Percentiles rank a stretch among this genome's conserved stretches.
phyloP scores from a whole-genome alignment of 1,140 invertebrate species.

The Caerostris extrusa region DNA sequence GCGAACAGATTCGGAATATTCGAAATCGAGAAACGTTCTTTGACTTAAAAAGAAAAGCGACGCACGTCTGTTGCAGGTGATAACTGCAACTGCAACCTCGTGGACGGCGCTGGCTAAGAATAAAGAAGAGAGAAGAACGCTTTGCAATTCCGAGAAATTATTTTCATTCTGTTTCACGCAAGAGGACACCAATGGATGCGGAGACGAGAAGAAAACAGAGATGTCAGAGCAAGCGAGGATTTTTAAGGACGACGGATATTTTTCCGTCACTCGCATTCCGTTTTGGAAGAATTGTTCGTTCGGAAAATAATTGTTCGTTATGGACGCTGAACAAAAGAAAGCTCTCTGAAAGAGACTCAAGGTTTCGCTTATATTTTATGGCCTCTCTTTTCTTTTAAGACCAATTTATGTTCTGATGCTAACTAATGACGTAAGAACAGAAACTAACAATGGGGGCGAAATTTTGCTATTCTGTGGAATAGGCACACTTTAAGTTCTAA shows the following conservation, averaged over 20 bases:
- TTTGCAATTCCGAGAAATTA: slow-evolving; percentile 49
- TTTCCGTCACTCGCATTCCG: not conserved
- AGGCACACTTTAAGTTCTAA: too few species aligned
- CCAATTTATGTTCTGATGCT: not conserved
- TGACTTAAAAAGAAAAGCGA: not conserved
- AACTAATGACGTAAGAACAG: not conserved
- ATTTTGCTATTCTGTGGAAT: too few species aligned
- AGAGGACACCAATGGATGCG: not conserved
- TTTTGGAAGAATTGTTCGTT: not conserved
- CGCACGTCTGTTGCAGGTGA: slow-evolving; percentile 31
- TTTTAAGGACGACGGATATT: not conserved
- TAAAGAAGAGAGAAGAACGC: slow-evolving; percentile 9
- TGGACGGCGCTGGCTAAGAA: not conserved
- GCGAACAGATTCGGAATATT: not conserved
- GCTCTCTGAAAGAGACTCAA: not conserved
- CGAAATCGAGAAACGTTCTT: not conserved
- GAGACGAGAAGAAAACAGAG: not conserved
- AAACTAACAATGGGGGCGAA: not conserved
- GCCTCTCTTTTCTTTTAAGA: not conserved
- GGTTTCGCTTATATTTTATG: not conserved
- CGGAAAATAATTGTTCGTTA: slow-evolving; percentile 23
- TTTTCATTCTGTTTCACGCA: slow-evolving; percentile 55
- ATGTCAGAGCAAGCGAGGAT: not conserved
- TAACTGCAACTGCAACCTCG: not conserved
- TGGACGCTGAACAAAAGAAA: slow-evolving; percentile 15